Conservation (phyloP, 2,113 vertebrate species). For the Taurulus bubalis region DNA sequence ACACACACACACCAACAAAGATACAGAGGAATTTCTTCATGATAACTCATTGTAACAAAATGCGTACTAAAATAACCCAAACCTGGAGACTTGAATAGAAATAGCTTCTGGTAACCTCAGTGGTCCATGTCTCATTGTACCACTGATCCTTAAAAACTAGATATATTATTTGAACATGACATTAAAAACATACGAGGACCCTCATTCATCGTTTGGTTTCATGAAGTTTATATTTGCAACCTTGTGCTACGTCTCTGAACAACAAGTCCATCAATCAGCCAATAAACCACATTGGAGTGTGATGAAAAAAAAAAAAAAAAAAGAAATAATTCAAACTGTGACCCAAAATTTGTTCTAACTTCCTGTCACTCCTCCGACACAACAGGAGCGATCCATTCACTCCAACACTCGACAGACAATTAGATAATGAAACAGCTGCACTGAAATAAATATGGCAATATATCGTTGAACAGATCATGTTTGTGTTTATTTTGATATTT, state of each 20-base stretch:
- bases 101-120: not conserved
- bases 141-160: not conserved
- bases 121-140: not conserved
- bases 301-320: not conserved
- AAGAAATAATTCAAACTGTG: not conserved
- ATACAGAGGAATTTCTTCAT: not conserved
- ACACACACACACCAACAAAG: no score
- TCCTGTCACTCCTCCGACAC: not conserved
- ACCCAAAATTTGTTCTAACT: slow-evolving; percentile 34
- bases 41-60: not conserved
- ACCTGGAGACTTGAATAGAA: not conserved
- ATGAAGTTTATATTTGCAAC: slow-evolving; percentile 34
- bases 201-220: not conserved
- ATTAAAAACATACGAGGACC: slow-evolving; percentile 4
- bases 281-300: slow-evolving; percentile 2
- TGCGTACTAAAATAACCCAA: not conserved
- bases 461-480: slow-evolving; percentile 31
- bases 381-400: not conserved
- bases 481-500: slow-evolving; percentile 43
- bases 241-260: not conserved
- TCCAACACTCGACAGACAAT: not conserved
- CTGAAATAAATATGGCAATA: slow-evolving; percentile 57
- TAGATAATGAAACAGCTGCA: slow-evolving; percentile 17
- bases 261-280: not conserved
- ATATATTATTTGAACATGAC: not conserved